A percentile compares a stretch with the other conserved stretches of the same genome.
These are phyloP conservation scores for Synanthedon vespiformis DNA, from an alignment of 2,888 invertebrate genomes.

Conservation along the genomic window DNA sequence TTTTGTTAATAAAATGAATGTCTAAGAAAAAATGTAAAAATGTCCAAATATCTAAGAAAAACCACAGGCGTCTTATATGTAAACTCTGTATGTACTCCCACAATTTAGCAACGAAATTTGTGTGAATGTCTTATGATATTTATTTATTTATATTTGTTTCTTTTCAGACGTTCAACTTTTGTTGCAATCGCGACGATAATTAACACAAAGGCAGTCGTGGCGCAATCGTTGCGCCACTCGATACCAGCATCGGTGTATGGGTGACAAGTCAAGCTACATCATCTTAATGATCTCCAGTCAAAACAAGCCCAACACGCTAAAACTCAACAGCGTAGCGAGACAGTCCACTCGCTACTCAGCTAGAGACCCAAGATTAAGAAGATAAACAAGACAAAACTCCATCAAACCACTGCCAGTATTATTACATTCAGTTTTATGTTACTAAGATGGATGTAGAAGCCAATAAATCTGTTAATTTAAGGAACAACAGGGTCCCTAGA, in stretches of 20 bases:
- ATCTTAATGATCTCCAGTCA: slow-evolving; percentile 64
- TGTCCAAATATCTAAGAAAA: too few species aligned
- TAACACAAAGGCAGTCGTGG: slow-evolving; percentile 20
- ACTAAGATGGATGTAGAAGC: slow-evolving; percentile 40
- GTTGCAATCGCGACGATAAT: slow-evolving; percentile 3
- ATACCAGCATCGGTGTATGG: slow-evolving; percentile 45
- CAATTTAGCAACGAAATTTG: too few species aligned
- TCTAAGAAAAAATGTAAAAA: too few species aligned
- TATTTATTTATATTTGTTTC: too few species aligned
- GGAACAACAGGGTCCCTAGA: slow-evolving; percentile 40
- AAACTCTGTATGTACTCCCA: too few species aligned
- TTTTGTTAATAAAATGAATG: too few species aligned
- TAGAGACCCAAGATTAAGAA: slow-evolving; percentile 72
- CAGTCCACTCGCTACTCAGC: slow-evolving; percentile 63
- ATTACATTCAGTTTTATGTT: slow-evolving; percentile 31
- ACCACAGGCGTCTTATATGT: too few species aligned
- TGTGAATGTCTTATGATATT: too few species aligned
- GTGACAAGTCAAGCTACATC: slow-evolving; percentile 27
- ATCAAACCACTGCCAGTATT: slow-evolving; percentile 46
- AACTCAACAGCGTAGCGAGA: slow-evolving; percentile 62
- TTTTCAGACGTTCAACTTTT: neutral
- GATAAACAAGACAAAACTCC: slow-evolving; percentile 38
- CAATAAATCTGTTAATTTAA: slow-evolving; percentile 24
- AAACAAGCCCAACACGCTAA: slow-evolving; percentile 62
- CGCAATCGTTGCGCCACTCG: slow-evolving; percentile 35